Conservation (phyloP, 2,888 invertebrate genomes). For the Pyrochroa serraticornis region DNA sequence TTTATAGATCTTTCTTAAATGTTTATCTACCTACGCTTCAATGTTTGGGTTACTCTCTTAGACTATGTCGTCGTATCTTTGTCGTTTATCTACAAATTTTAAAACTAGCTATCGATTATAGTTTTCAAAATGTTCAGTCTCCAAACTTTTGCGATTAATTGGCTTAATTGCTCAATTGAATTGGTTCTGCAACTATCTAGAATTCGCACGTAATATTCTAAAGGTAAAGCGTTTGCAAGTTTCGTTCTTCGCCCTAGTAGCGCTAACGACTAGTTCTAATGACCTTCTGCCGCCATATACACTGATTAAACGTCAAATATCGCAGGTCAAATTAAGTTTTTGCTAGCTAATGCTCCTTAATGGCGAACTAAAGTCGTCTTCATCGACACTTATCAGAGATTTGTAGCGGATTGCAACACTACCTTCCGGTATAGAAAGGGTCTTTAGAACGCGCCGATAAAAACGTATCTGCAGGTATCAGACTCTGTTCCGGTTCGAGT, state of each 20-base stretch:
- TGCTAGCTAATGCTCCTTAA: slow-evolving; percentile 27
- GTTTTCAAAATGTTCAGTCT: no score
- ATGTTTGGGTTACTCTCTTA: no score
- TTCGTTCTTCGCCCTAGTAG: slow-evolving; percentile 5
- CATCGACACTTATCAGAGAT: slow-evolving; percentile 27
- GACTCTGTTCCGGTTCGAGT: no score
- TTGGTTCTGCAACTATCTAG: neutral
- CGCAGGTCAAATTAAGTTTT: slow-evolving; percentile 40
- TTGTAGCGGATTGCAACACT: slow-evolving; percentile 17
- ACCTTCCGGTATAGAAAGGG: neutral
- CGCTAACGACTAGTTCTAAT: slow-evolving; percentile 28
- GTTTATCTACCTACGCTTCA: no score
- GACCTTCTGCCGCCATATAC: slow-evolving; percentile 33
- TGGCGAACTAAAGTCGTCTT: slow-evolving; percentile 11
- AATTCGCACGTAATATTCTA: neutral
- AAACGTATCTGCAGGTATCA: slow-evolving; percentile 14
- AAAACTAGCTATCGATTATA: no score
- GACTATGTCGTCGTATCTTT: no score
- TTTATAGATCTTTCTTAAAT: no score
- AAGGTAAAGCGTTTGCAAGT: slow-evolving; percentile 1
- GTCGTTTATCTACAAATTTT: no score
- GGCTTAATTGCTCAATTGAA: slow-evolving; percentile 3
- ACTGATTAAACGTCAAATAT: slow-evolving; percentile 39
- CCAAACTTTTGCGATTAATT: neutral
- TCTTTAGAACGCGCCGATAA: slow-evolving; percentile 16